A percentile compares a stretch with the other conserved stretches of the same genome.
phyloP scores from a whole-genome alignment of 2,797 vertebrate species.

The Pristis pectinata region DNA sequence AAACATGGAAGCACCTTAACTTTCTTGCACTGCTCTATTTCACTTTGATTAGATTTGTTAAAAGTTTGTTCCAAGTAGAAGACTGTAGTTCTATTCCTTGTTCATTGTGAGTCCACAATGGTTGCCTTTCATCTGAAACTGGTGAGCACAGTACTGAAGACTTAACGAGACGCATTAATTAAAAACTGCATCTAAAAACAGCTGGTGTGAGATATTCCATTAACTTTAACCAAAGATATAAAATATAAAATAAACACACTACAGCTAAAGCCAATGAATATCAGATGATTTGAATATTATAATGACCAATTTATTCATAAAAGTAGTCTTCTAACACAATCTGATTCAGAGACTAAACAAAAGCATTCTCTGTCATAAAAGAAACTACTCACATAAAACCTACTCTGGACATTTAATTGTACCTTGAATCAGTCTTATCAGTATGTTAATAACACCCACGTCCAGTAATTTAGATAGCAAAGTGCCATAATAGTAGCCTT shows the following conservation, averaged over 20 bases:
- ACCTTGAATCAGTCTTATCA: conserved; percentile 65
- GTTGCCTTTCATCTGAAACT: neutral
- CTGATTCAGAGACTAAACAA: conserved; percentile 44
- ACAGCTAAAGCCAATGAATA: neutral
- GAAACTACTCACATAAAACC: conserved; percentile 61
- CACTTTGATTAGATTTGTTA: neutral
- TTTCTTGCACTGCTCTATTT: neutral
- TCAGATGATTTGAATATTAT: neutral
- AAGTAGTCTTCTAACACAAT: neutral
- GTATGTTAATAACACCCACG: conserved; percentile 61
- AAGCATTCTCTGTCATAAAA: conserved; percentile 59
- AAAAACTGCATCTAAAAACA: neutral
- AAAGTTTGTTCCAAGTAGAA: neutral
- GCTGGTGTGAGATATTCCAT: neutral
- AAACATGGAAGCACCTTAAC: neutral
- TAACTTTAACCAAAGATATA: neutral
- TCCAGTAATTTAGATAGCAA: conserved; percentile 58
- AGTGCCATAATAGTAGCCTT: conserved; percentile 47
- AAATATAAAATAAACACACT: neutral
- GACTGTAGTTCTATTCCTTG: neutral
- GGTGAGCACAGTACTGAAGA: neutral
- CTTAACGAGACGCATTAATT: neutral
- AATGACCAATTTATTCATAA: conserved; percentile 1
- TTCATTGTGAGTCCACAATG: neutral
- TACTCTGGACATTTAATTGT: conserved; percentile 59